These are phyloP conservation scores for Percina caprodes DNA, from an alignment of 2,113 vertebrate genomes.

Conservation along the genomic window DNA sequence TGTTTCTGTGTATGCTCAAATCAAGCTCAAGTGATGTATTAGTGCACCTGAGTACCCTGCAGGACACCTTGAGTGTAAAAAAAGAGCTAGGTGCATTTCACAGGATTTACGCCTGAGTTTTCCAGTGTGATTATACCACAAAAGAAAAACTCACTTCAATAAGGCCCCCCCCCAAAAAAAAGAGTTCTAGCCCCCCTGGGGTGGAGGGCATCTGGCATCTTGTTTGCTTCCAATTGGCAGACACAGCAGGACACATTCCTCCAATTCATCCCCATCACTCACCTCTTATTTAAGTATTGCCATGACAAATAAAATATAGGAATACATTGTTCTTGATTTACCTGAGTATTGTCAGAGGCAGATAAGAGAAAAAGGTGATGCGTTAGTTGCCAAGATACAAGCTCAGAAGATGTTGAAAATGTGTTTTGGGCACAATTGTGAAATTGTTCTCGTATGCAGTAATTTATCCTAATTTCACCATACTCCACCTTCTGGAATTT, in stretches of 20 bases:
- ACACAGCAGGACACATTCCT: constrained; percentile 38
- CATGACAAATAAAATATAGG: background rate
- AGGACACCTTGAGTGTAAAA: constrained; percentile 12
- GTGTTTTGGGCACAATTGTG: background rate
- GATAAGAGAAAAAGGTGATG: background rate
- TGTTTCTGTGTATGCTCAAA: background rate
- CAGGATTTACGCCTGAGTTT: background rate
- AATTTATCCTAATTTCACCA: background rate
- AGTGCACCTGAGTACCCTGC: background rate
- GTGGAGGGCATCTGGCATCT: constrained; percentile 23
- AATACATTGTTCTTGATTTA: background rate
- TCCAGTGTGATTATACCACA: background rate
- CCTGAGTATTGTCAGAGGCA: background rate
- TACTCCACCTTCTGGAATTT: background rate
- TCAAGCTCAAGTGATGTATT: constrained; percentile 7
- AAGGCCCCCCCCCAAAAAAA: background rate
- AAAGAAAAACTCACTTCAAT: background rate
- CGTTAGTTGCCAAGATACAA: background rate
- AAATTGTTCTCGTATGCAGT: background rate
- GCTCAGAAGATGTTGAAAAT: background rate
- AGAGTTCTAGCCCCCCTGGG: background rate
- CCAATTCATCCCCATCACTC: constrained; percentile 24
- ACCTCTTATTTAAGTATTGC: constrained; percentile 21
- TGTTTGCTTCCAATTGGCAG: constrained; percentile 34
- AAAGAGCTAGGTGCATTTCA: background rate